Evolutionary conservation across 2,888 invertebrate species (phyloP), one percentile per base, ranked within the genome.

Genomic region (Pristionchus exspectatus): DNA sequence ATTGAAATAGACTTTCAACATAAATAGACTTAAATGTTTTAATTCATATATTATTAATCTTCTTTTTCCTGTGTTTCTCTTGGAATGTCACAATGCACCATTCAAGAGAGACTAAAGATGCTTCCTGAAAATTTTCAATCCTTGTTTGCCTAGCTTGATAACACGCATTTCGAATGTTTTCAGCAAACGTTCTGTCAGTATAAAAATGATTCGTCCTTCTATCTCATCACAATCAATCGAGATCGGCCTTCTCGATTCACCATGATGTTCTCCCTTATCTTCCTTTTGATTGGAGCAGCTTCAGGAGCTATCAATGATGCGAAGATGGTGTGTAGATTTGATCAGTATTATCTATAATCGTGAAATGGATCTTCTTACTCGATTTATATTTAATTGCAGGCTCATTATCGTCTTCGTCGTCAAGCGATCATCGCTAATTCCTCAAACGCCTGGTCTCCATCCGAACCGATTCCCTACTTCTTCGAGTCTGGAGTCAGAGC

Each of bases 391-490:
- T 74, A 18, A 74, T 50, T 33, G 7, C 14, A 59, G 84, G 59
- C 59, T 10, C 56, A 69, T 27, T 44, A 54, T n/a, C 87, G 87
- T n/a, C 50, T 87, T 3, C 87, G 87, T 87, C 87, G 87, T 38
- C 87, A 87, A 30, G 87, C 87, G 2, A 69, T 87, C 87, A 69
- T 87, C 24, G 87, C 87, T 7, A 87, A 87, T 54, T 24, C 87
- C 0, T 27, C 87, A 3, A 87, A 87, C 27, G 5, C 33, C 0
- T 87, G 87, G 87, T 87, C 87, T 0, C 69, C 69, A 9, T 30
- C 66, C 24, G 87, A 87, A 27, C 87, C 87, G n/a, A 87, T 87
- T 87, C 87, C 87, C n/a, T 87, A 87, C 87, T 87, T 69, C 69
- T 87, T 87, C 69, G 87, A 87, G n/a, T 69, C 66, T 38, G 87